These are phyloP conservation scores for Ariopsis seemanni DNA, from an alignment of 2,113 vertebrate species.

Conservation along the genomic window DNA sequence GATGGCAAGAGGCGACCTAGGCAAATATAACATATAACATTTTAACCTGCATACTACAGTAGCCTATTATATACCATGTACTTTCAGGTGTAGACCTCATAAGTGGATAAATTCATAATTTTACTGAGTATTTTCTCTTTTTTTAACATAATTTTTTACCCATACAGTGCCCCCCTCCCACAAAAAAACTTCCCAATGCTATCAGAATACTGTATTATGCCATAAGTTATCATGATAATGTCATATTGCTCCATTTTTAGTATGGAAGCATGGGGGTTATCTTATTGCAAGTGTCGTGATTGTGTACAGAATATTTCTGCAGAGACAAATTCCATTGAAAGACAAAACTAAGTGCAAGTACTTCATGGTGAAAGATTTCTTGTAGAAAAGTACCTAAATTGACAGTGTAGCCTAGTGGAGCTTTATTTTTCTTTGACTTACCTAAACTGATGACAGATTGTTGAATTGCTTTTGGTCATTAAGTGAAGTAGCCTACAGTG, in stretches of 20 bases:
- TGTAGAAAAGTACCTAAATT: not conserved
- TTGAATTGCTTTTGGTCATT: not conserved
- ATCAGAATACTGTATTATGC: not conserved
- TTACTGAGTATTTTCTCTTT: not conserved
- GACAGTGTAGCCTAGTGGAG: not conserved
- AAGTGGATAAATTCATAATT: not conserved
- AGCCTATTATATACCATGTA: not conserved
- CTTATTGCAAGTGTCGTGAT: not conserved
- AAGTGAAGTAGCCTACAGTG: not conserved
- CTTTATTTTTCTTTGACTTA: not conserved
- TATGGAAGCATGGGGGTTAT: not conserved
- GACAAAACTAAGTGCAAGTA: not conserved
- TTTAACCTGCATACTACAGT: not conserved
- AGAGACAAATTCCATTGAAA: too few species aligned
- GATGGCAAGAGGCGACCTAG: not conserved
- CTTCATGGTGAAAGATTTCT: not conserved
- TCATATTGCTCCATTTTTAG: not conserved
- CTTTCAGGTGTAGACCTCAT: too few species aligned
- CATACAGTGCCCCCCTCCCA: too few species aligned
- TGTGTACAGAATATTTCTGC: not conserved
- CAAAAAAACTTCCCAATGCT: not conserved
- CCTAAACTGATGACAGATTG: not conserved
- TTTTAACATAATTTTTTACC: too few species aligned
- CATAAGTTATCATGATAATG: not conserved
- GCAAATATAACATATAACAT: not conserved